Percentiles rank a stretch among this genome's conserved stretches.
Evolutionary conservation across 2,113 vertebrate species (phyloP).

Genomic region (Chaetorhynchus papuensis): DNA sequence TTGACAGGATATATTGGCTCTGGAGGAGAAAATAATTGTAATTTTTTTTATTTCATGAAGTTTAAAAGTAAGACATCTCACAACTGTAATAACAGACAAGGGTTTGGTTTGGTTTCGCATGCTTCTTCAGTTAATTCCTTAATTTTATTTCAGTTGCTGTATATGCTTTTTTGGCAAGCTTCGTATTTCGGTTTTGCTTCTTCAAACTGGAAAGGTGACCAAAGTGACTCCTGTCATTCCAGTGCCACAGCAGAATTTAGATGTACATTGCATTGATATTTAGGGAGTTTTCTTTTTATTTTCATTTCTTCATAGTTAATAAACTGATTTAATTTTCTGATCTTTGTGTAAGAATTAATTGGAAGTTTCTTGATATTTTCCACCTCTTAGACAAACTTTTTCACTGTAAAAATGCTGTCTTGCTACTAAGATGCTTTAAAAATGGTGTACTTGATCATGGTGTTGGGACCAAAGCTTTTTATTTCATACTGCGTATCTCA

Average conservation of each 20-base stretch:
- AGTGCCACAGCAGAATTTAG: not conserved
- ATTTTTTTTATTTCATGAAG: not conserved
- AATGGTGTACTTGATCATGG: not conserved
- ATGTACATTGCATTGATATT: not conserved
- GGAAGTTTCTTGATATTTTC: not conserved
- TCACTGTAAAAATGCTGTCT: not conserved
- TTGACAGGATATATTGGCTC: not conserved
- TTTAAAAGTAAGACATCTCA: not conserved
- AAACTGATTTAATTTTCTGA: not conserved
- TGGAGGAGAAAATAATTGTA: not conserved
- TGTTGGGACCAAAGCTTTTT: not conserved
- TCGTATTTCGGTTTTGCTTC: not conserved
- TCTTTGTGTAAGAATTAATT: not conserved
- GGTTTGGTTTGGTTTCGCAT: not conserved
- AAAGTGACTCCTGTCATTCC: not conserved
- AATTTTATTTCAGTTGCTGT: not conserved
- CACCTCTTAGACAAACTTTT: not conserved
- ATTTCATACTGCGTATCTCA: not conserved
- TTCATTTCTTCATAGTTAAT: not conserved
- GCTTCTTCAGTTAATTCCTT: not conserved
- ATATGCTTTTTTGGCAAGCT: not conserved
- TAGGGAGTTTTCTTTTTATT: not conserved
- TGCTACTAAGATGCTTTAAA: not conserved
- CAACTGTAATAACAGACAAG: not conserved
- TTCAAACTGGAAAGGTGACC: not conserved